Evolutionary conservation across 2,113 vertebrate species (phyloP).

Genomic region (Leucosticte australis): DNA sequence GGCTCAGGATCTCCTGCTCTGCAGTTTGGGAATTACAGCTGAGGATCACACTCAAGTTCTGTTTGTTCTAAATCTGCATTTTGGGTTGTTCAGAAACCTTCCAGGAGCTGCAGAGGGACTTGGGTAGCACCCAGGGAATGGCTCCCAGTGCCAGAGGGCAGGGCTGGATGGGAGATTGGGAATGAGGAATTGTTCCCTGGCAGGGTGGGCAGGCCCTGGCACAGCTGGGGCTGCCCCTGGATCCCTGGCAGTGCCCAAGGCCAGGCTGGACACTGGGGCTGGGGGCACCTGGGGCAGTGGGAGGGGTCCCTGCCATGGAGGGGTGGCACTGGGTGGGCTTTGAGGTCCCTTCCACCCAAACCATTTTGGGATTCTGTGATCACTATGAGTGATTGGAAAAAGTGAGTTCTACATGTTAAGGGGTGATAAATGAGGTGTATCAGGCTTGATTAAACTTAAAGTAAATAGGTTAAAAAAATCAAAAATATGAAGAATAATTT

Average conservation of each 20-base stretch:
- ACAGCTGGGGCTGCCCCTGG: neutral
- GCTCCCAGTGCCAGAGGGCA: neutral
- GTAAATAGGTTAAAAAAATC: neutral
- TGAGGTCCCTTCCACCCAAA: accelerated
- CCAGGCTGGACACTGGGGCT: neutral
- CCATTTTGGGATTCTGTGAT: neutral
- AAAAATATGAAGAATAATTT: neutral
- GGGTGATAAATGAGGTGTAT: neutral
- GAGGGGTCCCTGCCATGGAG: neutral
- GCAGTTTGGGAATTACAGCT: neutral
- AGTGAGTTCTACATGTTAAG: neutral
- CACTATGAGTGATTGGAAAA: neutral
- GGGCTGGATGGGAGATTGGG: accelerated
- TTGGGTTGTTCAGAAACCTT: neutral
- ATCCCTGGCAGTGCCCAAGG: neutral
- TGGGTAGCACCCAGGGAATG: neutral
- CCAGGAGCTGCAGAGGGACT: neutral
- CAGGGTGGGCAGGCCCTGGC: neutral
- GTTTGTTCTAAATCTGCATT: neutral
- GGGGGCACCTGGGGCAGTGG: neutral
- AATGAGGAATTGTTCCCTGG: accelerated
- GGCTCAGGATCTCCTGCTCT: neutral
- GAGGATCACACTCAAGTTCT: accelerated
- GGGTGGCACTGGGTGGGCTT: neutral
- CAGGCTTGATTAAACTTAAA: neutral